Evolutionary conservation across 2,888 invertebrate species (phyloP).

Genomic region (Vanessa cardui): DNA sequence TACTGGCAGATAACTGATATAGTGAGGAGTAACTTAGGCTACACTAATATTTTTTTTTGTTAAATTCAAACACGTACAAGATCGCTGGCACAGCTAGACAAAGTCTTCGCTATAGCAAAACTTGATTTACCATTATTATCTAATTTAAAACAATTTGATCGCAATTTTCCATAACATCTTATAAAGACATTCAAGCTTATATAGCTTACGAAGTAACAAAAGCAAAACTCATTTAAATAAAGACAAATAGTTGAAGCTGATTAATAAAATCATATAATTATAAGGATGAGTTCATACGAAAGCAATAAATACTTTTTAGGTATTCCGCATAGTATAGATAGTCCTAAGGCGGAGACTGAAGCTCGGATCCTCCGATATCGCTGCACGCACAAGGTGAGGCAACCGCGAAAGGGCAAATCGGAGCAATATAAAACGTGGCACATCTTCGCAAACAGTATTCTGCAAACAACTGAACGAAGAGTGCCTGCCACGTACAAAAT

Average conservation of each 20-base stretch:
- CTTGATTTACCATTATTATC: slow-evolving; percentile 1
- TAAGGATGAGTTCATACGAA: slow-evolving; percentile 3
- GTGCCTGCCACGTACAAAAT: slow-evolving; percentile 55
- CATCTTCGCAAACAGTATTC: slow-evolving; percentile 75
- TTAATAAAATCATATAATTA: slow-evolving; percentile 1
- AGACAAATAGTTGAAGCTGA: neutral
- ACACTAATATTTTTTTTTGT: too few species aligned
- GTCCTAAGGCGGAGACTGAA: slow-evolving; percentile 56
- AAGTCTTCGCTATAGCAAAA: neutral
- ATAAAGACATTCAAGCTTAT: neutral
- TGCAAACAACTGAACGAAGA: slow-evolving; percentile 63
- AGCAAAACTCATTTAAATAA: neutral
- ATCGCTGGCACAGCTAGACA: too few species aligned
- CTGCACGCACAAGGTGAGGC: slow-evolving; percentile 78
- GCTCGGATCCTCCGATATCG: slow-evolving; percentile 58
- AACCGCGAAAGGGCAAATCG: slow-evolving; percentile 80
- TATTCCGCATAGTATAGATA: slow-evolving; percentile 39
- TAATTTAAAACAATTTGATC: neutral
- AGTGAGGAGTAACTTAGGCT: too few species aligned
- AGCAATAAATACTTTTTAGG: slow-evolving; percentile 14
- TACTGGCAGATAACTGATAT: too few species aligned
- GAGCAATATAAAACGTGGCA: slow-evolving; percentile 79
- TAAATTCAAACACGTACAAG: too few species aligned
- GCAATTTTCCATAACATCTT: neutral
- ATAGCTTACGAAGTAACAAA: neutral